phyloP scores from a whole-genome alignment of 2,113 vertebrate species.

The Turdus rufiventris region DNA sequence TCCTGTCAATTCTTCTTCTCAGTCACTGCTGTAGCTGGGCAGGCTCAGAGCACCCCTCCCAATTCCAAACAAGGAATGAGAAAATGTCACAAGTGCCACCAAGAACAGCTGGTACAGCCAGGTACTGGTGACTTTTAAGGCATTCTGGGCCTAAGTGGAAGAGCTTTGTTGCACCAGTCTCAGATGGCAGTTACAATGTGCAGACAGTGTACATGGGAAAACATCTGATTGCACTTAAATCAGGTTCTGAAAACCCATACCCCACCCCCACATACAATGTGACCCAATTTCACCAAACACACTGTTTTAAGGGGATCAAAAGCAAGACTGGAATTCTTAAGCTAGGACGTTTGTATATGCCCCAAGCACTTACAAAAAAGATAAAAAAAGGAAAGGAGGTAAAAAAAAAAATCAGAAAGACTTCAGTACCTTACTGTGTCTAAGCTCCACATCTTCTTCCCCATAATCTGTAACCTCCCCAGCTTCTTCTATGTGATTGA shows the following conservation, averaged over 20 bases:
- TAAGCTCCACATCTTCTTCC: constrained; percentile 91
- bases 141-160: not conserved
- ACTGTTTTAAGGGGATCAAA: not conserved
- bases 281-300: constrained; percentile 17
- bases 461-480: constrained; percentile 90
- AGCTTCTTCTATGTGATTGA: constrained; percentile 88
- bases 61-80: not conserved
- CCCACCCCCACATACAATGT: not conserved
- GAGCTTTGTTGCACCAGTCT: not conserved
- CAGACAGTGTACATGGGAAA: not conserved
- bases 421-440: constrained; percentile 94
- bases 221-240: not conserved
- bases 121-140: not conserved
- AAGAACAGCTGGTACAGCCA: not conserved
- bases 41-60: not conserved
- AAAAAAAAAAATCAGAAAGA: constrained; percentile 14
- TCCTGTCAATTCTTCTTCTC: not conserved
- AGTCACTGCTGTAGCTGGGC: not conserved
- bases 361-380: not conserved
- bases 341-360: not conserved
- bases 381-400: not conserved
- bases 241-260: not conserved
- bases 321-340: constrained; percentile 34
- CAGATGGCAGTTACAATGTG: not conserved
- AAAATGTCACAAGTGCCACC: not conserved